Conservation (phyloP, 2,113 vertebrate genomes). For the Oncorhynchus gorbuscha region DNA sequence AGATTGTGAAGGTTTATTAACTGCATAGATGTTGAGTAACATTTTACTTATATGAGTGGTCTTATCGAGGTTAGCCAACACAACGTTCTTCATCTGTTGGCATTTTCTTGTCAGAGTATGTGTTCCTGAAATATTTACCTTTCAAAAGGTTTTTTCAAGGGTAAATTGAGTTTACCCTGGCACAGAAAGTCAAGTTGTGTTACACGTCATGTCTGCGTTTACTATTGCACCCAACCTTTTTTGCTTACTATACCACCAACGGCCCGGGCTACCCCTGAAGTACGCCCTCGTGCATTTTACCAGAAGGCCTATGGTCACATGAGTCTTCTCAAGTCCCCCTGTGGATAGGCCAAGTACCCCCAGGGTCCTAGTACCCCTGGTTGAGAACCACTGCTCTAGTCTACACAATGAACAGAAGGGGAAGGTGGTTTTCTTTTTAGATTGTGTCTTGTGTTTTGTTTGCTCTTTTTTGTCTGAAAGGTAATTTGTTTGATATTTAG, state of each 20-base stretch:
- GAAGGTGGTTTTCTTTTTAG: neutral
- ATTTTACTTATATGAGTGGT: slow-evolving; percentile 45
- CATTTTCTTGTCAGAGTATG: slow-evolving; percentile 43
- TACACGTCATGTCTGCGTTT: slow-evolving; percentile 9
- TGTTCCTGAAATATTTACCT: slow-evolving; percentile 47
- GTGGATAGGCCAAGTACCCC: no score
- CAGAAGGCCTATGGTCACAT: no score
- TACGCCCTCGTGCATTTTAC: no score
- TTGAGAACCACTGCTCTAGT: neutral
- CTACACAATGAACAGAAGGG: neutral
- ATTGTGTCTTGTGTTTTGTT: neutral
- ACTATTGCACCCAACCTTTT: neutral
- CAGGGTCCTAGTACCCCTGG: no score
- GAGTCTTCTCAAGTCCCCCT: no score
- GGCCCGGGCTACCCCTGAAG: no score
- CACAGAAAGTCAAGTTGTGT: slow-evolving; percentile 2
- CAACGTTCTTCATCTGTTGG: slow-evolving; percentile 46
- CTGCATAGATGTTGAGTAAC: slow-evolving; percentile 45
- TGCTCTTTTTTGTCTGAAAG: neutral
- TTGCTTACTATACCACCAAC: no score
- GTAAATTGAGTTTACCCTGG: slow-evolving; percentile 43
- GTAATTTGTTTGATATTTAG: slow-evolving; percentile 26
- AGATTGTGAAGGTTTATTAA: slow-evolving; percentile 43
- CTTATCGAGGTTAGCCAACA: slow-evolving; percentile 55
- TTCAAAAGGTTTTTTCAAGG: slow-evolving; percentile 36